These are phyloP conservation scores for Macrophya alboannulata DNA, from an alignment of 2,888 invertebrate species.

Conservation along the genomic window DNA sequence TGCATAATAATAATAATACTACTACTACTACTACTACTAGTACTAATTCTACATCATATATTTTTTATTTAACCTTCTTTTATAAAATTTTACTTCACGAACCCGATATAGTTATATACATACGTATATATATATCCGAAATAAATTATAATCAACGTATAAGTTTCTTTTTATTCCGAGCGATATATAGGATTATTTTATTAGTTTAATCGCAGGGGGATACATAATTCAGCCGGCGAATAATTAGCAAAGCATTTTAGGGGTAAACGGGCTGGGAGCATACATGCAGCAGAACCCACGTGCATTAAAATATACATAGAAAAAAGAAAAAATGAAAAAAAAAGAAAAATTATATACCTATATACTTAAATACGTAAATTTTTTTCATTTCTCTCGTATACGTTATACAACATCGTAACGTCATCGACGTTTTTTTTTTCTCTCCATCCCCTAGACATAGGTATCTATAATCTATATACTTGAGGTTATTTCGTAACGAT, in stretches of 20 bases:
- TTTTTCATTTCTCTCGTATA: too few relatives aligned
- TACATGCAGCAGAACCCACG: slow-evolving; percentile 78
- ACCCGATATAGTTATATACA: not conserved
- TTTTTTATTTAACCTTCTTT: not conserved
- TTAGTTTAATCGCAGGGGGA: not conserved
- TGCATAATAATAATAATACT: not conserved
- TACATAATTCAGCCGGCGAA: slow-evolving; percentile 64
- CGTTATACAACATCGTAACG: too few relatives aligned
- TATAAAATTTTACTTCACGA: not conserved
- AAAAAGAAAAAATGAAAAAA: not conserved
- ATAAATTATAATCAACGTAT: not conserved
- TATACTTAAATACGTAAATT: not conserved
- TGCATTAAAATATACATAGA: slow-evolving; percentile 68
- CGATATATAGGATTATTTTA: not conserved
- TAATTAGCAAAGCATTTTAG: slow-evolving; percentile 77
- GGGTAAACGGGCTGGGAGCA: slow-evolving; percentile 64
- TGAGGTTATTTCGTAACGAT: too few relatives aligned
- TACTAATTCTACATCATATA: not conserved
- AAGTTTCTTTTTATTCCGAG: not conserved
- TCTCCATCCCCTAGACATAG: not conserved
- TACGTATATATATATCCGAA: too few relatives aligned
- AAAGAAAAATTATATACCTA: not conserved
- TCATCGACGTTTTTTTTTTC: not conserved
- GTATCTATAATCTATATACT: too few relatives aligned
- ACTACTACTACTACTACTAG: not conserved